Conservation (phyloP, 1,140 invertebrate species). For the Ctenoplectra terminalis region DNA sequence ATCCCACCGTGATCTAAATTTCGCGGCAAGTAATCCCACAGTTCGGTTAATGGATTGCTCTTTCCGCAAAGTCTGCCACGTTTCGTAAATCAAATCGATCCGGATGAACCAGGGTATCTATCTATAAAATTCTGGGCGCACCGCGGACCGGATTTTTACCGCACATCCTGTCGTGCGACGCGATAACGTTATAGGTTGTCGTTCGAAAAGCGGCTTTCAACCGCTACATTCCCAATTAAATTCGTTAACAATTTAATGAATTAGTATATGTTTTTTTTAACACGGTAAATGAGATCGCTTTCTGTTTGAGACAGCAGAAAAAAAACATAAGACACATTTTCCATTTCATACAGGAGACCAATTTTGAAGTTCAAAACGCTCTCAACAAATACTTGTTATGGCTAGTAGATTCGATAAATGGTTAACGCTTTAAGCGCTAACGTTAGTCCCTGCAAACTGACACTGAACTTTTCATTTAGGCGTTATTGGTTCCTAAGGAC, state of each 20-base stretch:
- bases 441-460: too few species aligned
- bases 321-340: too few species aligned
- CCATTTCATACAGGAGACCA: too few species aligned
- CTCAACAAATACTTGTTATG: too few species aligned
- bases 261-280: neutral
- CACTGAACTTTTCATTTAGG: too few species aligned
- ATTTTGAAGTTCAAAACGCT: too few species aligned
- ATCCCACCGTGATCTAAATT: neutral
- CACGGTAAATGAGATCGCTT: neutral
- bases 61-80: neutral
- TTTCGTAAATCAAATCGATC: constrained; percentile 13
- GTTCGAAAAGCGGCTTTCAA: neutral
- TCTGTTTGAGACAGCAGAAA: too few species aligned
- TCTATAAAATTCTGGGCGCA: constrained; percentile 4
- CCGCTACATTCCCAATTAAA: neutral
- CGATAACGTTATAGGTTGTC: neutral
- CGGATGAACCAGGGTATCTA: constrained; percentile 1
- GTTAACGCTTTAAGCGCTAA: too few species aligned
- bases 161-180: neutral
- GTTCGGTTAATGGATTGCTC: neutral
- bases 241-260: neutral
- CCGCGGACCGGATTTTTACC: neutral
- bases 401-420: too few species aligned
- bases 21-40: constrained; percentile 4
- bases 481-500: too few species aligned